Base-by-base conservation (phyloP, 2,113 vertebrate species). In the Scomber japonicus region DNA sequence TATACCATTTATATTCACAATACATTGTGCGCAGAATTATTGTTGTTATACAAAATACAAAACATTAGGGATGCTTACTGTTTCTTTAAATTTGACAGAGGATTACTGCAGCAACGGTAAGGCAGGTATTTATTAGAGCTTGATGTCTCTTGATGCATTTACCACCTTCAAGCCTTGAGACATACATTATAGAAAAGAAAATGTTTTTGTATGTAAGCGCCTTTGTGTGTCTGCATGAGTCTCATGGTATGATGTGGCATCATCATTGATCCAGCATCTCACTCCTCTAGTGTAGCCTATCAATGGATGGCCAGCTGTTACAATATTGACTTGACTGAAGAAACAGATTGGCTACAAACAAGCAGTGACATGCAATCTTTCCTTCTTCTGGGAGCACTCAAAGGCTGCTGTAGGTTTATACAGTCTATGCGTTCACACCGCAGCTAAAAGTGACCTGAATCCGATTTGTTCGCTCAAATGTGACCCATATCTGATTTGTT, bases 321-420 rank as follows among this genome's bases (percentile, higher is more conserved):
- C 35, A 53, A 3, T 81, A 88, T 87, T 85, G 82, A 88, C 74
- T 69, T 69, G 82, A 72, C 76, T 84, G 67, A 66, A 65, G 78
- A 87, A 88, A 90, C 51, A 48, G 88, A 92, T 90, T 88, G 80
- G 79, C 80, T 81, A 59, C 80, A 86, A 89, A 92, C 75, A 74
- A 85, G 75, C 51, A 3, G 19, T 48, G 89, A 90, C 83, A 81
- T 70, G 51, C 69, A 92, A 84, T 93, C 80, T 78, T 55, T 84
- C 46, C 53, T 60, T 78, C 78, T 30, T 56, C n/a, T 21, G 78
- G 71, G 40, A 85, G 27, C 51, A 44, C 70, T 75, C 65, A 8
- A 7, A 17, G 49, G 21, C 21, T 21, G 21, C 21, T 21, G 21
- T 21, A 21, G 21, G 21, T 21, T 21, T 1, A 21, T 21, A 21